Percentiles rank a stretch among this genome's conserved stretches.
Conservation (phyloP, 2,113 vertebrate genomes). For the Columba livia region DNA sequence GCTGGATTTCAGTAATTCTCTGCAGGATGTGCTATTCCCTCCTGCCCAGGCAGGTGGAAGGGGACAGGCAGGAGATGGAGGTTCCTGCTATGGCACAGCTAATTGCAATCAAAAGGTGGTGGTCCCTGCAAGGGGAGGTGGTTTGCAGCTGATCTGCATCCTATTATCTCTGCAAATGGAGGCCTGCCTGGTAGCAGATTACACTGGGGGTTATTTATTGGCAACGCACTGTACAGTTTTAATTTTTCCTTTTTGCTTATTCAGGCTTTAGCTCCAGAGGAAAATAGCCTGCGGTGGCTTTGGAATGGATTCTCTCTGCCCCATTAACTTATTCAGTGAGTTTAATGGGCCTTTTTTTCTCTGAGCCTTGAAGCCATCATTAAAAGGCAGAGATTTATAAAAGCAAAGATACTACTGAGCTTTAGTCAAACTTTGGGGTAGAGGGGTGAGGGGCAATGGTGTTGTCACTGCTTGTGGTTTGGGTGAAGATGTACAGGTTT, state of each 20-base stretch:
- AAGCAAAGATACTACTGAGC: constrained; percentile 73
- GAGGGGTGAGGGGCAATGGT: not conserved
- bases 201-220: constrained; percentile 72
- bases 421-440: constrained; percentile 76
- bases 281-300: constrained; percentile 79
- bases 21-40: not conserved
- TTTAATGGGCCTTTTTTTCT: constrained; percentile 79
- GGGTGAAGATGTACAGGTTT: not conserved
- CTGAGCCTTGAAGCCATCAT: constrained; percentile 79
- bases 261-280: constrained; percentile 80
- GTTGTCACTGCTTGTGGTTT: not conserved
- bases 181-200: constrained; percentile 47
- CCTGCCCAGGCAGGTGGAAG: not conserved
- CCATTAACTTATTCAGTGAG: constrained; percentile 86
- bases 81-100: not conserved
- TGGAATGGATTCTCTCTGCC: constrained; percentile 84
- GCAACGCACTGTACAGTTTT: constrained; percentile 69
- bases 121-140: constrained; percentile 15
- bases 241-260: constrained; percentile 82
- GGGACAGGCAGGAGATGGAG: not conserved
- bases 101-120: constrained; percentile 18
- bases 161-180: constrained; percentile 49
- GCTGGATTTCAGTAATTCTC: not conserved
- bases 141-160: constrained; percentile 39
- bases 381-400: constrained; percentile 84